These are phyloP conservation scores for Anabacerthia variegaticeps DNA, from an alignment of 2,797 vertebrate genomes.

Conservation along the genomic window DNA sequence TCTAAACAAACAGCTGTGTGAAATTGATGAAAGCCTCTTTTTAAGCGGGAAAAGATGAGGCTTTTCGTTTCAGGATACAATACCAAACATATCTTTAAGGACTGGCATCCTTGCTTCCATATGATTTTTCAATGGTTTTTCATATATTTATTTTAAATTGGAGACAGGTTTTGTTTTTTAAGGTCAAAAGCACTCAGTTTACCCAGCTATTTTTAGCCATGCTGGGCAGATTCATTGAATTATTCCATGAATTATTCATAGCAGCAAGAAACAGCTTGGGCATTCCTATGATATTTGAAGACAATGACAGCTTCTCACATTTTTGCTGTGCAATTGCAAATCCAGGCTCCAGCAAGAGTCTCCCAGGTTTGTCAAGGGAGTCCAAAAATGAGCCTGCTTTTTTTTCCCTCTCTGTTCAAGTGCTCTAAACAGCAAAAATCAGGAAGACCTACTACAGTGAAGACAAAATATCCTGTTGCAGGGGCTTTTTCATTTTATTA, in stretches of 20 bases:
- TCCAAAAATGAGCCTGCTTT: not conserved
- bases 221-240: slow-evolving; percentile 19
- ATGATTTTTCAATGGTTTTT: not conserved
- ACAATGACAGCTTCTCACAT: slow-evolving; percentile 35
- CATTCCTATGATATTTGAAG: slow-evolving; percentile 49
- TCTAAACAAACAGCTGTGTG: not conserved
- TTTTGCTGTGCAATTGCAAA: slow-evolving; percentile 23
- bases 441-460: not conserved
- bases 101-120: not conserved
- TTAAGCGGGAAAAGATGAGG: not conserved
- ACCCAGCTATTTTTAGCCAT: slow-evolving; percentile 62
- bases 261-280: not conserved
- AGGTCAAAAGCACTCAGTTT: slow-evolving; percentile 22
- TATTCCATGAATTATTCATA: slow-evolving; percentile 68
- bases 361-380: not conserved
- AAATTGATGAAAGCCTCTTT: not conserved
- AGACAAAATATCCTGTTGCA: not conserved
- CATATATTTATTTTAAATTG: not conserved
- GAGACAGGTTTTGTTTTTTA: slow-evolving; percentile 26
- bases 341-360: not conserved
- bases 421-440: not conserved
- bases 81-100: not conserved
- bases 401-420: not conserved
- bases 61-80: not conserved
- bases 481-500: not conserved